A percentile compares a stretch with the other conserved stretches of the same genome.
Evolutionary conservation across 2,113 vertebrate genomes (phyloP).

Genomic region (Garra rufa): DNA sequence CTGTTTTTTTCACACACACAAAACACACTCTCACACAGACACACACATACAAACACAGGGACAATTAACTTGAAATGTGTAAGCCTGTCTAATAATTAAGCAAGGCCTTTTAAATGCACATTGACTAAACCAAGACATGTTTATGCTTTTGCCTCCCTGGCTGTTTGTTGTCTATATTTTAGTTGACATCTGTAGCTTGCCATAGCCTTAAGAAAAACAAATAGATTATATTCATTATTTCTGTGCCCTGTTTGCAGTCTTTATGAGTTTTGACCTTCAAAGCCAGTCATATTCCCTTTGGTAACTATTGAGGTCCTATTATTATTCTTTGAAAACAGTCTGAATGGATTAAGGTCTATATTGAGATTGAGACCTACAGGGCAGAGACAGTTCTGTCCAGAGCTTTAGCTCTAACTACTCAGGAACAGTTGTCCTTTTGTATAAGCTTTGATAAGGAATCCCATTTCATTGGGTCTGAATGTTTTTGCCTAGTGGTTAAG

Average conservation of each 20-base stretch:
- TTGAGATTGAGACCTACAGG: slow-evolving; percentile 34
- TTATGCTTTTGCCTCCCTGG: slow-evolving; percentile 4
- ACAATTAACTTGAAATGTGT: neutral
- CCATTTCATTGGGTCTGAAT: slow-evolving; percentile 45
- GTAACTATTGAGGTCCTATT: slow-evolving; percentile 18
- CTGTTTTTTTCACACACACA: slow-evolving; percentile 9
- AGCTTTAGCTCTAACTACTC: slow-evolving; percentile 14
- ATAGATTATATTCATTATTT: slow-evolving; percentile 21
- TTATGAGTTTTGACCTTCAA: slow-evolving; percentile 51
- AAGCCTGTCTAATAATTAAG: neutral
- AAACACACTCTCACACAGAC: neutral
- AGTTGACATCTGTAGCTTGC: neutral
- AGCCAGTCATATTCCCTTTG: slow-evolving; percentile 1
- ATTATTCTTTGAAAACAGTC: slow-evolving; percentile 23
- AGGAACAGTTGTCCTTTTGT: slow-evolving; percentile 45
- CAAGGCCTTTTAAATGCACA: slow-evolving; percentile 10
- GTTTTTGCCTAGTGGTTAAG: slow-evolving; percentile 23
- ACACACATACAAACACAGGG: neutral
- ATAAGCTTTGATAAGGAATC: slow-evolving; percentile 40
- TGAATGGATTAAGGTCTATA: slow-evolving; percentile 13
- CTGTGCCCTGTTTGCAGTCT: neutral
- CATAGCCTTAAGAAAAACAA: slow-evolving; percentile 25
- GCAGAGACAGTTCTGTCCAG: slow-evolving; percentile 11
- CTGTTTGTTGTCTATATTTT: slow-evolving; percentile 17
- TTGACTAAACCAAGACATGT: neutral